phyloP scores from a whole-genome alignment of 1,140 invertebrate species.

The Tetramorium parvispinum region DNA sequence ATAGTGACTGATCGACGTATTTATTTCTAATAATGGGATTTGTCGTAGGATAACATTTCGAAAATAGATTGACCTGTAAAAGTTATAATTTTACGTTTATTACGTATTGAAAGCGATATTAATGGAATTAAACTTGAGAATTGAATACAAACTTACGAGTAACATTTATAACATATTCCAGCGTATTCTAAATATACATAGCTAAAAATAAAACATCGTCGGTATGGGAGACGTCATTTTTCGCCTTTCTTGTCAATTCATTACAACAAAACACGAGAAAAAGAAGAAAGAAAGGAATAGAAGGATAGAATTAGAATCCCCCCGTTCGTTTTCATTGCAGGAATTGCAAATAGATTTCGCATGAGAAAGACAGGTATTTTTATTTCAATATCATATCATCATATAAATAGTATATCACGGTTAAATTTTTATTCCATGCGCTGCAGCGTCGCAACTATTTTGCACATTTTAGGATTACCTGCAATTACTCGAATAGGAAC shows the following conservation, averaged over 20 bases:
- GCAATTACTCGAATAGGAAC: constrained; percentile 58
- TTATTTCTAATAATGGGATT: background rate
- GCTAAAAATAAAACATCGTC: constrained; percentile 1
- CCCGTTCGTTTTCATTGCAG: background rate
- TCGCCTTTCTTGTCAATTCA: background rate
- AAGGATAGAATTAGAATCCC: background rate
- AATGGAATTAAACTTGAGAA: constrained; percentile 4
- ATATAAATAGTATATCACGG: background rate
- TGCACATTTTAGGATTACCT: constrained; percentile 11
- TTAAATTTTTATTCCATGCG: background rate
- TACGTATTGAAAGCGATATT: background rate
- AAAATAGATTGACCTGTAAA: constrained; percentile 2
- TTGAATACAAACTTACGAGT: constrained; percentile 2
- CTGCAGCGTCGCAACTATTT: background rate
- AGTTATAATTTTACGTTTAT: constrained; percentile 20
- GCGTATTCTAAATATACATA: background rate
- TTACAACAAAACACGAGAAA: background rate
- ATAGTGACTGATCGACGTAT: background rate
- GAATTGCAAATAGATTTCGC: constrained; percentile 9
- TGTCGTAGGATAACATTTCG: background rate
- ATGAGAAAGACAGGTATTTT: background rate
- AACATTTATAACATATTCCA: constrained; percentile 9
- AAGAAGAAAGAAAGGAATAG: constrained; percentile 3
- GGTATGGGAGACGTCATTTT: constrained; percentile 19
- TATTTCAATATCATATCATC: background rate